Evolutionary conservation across 2,797 vertebrate species (phyloP), one percentile per base, ranked within the genome.

Genomic region (Eulemur coronatus): DNA sequence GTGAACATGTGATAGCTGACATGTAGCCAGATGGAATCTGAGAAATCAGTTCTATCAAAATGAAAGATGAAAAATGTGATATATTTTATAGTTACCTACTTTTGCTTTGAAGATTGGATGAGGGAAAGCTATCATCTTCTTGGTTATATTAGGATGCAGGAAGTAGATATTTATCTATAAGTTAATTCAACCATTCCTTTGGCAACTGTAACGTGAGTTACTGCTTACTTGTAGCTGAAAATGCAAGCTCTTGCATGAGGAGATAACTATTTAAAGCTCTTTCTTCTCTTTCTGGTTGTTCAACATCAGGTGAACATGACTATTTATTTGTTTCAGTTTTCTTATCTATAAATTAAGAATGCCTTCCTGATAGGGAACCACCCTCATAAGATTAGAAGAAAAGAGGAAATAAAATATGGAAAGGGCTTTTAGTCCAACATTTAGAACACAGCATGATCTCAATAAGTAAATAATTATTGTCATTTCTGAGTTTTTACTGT

Each of bases 21-120:
- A 57, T 50, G 20, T 35, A 28, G 12, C n/a, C 81, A 95, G 46
- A 50, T 20, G 67, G 85, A 59, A 86, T 93, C 86, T 59, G 81
- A 96, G 48, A 91, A 96, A 80, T 50, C 17, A 82, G 11, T 89
- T 91, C 20, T 57, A 57, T 75, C 28, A 59, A 78, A 94, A 82
- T 50, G 59, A 75, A 81, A 73, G 78, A 85, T 82, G 46, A 73
- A 70, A 94, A 91, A 52, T 2, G 14, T 70, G 57, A 96, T 75
- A 41, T 1, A 67, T 75, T 93, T 94, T 87, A 86, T 28, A 75
- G 24, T 63, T 73, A 73, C 17, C 41, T 79, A 70, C 12, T 81
- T 94, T 78, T 89, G 48, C 72, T 88, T 79, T 92, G 55, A 86
- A 85, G 15, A 86, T 70, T 20, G 59, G 61, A 55, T 82, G 33